Conservation (phyloP, 2,113 vertebrate species). For the Scophthalmus maximus region DNA sequence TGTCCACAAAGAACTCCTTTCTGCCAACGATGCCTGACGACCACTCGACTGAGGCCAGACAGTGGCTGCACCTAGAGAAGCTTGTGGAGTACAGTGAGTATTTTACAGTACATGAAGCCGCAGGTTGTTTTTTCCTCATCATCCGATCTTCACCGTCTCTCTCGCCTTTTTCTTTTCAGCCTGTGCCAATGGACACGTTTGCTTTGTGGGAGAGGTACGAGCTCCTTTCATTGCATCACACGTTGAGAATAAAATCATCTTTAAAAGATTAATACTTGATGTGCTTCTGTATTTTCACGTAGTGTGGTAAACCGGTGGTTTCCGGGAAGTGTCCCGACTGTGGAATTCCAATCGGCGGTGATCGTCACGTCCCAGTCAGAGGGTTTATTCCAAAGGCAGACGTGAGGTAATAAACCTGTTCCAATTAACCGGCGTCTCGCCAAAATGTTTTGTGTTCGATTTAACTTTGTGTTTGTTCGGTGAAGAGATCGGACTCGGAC, state of each 20-base stretch:
- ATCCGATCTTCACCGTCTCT: neutral
- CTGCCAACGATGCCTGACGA: conserved; percentile 84
- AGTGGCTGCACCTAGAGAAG: neutral
- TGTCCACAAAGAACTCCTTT: conserved; percentile 43
- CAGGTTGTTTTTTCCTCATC: neutral
- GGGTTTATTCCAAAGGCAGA: conserved; percentile 56
- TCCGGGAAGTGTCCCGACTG: conserved; percentile 45
- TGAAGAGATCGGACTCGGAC: conserved; percentile 63
- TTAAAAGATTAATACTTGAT: rapidly evolving
- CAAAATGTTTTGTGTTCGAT: neutral
- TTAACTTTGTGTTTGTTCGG: neutral
- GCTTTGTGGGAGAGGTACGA: conserved; percentile 74
- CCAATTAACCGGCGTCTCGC: too few relatives aligned
- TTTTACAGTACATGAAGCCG: neutral
- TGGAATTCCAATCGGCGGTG: conserved; percentile 67
- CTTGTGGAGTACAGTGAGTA: conserved; percentile 69
- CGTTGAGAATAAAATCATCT: neutral
- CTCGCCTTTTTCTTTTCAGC: conserved; percentile 40
- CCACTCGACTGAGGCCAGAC: conserved; percentile 44
- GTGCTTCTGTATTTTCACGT: conserved; percentile 4
- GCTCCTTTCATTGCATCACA: neutral
- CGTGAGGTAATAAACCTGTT: conserved; percentile 4
- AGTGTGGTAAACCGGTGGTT: conserved; percentile 73
- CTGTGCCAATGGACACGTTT: conserved; percentile 69
- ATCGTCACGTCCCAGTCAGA: rapidly evolving